Base-by-base conservation (phyloP, 2,888 invertebrate species). In the Plebejus anna region DNA sequence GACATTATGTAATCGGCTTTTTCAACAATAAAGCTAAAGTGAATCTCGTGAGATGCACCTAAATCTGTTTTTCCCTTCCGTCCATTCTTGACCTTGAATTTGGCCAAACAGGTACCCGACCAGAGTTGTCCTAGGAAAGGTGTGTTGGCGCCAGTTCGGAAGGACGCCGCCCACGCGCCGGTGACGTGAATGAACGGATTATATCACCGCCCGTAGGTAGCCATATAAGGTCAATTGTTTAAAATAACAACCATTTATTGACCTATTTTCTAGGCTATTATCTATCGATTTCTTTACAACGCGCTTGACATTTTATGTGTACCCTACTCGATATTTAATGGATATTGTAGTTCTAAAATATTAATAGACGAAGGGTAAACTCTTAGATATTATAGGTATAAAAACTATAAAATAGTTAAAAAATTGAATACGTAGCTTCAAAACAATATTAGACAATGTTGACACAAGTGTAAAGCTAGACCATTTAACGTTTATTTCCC, bases 151-250 rank as follows among this genome's bases (percentile, higher is more conserved):
- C 83, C 84, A 86, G 83, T 81, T 84, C 84, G 86, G 90, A 90
- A 91, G 90, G 90, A 91, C 92, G 87, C 85, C 87, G 84, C 92
- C 92, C 89, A 91, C 92, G 87, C 88, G 78, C 82, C 81, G 70
- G 78, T 80, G 80, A 82, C 82, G 83, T 89, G 88, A 89, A 86
- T 88, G 88, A 88, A 87, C 81, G 81, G 90, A 90, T 92, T 92
- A 91, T 91, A 91, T 92, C 92, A 91, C 89, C 90, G 88, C 85
- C 87, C 89, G 92, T 92, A 92, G 92, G 92, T 90, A 90, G 91
- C 92, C 92, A 88, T 92, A 92, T 91, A 92, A 92, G 92, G 92
- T 90, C 91, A 91, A 92, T 83, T 92, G 90, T 89, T 89, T 84
- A 86, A 88, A 89, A 88, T 80, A 82, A 79, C 82, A 82, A 80